Evolutionary conservation across 2,888 invertebrate genomes (phyloP), one percentile per base, ranked within the genome.

Genomic region (Anorthoa munda): DNA sequence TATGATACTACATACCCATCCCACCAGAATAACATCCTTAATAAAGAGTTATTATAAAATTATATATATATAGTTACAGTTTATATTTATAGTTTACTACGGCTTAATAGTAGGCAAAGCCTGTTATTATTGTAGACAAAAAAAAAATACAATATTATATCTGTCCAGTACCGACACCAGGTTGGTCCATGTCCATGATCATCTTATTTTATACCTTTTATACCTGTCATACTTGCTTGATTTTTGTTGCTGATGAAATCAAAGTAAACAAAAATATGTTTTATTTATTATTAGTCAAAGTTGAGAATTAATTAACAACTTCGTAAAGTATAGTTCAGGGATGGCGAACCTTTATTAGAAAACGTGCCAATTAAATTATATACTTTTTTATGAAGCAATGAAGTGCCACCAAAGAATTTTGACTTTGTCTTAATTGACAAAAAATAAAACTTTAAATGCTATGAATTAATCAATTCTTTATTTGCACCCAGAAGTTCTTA

Each of bases 21-120:
- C 53, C 45, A 50, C 2, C 23, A 21, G 67, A 82, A 82, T 56
- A 83, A 66, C 31, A 65, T 79, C 63, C 45, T 56, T 53, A 55
- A 55, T 59, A 53, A 56, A 60, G 12, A 63, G 68, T 72, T 51
- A 69, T 73, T 69, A 69, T 63, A 17, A 59, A 64, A 21, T 46
- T 55, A 69, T 67, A n/a, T 79, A 50, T 26, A 26, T 26, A n/a
- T n/a, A n/a, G n/a, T n/a, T n/a, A n/a, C n/a, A 26, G 26, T 26
- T 26, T 31, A 31, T 9, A 39, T 39, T 1, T 50, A 26, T 12
- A 61, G 11, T 61, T 58, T 75, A 74, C 18, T 51, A n/a, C 31
- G 31, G 31, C 23, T 48, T n/a, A 11, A n/a, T 60, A 53, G 45
- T 53, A 9, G 11, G 4, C 12, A n/a, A 2, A 13, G n/a, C 4